A percentile compares a stretch with the other conserved stretches of the same genome.
phyloP scores from a whole-genome alignment of 2,113 vertebrate genomes.

The Morphnarchus princeps region DNA sequence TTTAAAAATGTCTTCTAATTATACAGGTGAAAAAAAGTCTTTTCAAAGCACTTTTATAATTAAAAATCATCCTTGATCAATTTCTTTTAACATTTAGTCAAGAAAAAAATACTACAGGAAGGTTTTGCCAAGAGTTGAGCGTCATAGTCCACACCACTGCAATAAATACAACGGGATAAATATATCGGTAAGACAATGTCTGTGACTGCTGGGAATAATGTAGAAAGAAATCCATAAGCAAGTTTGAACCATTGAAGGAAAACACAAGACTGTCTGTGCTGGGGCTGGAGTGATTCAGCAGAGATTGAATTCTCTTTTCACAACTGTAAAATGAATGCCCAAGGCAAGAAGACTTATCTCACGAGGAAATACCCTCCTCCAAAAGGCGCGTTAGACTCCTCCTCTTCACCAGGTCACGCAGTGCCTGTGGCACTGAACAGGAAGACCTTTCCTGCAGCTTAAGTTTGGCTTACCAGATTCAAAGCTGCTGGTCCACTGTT shows the following conservation, averaged over 20 bases:
- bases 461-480: not conserved
- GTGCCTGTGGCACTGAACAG: not conserved
- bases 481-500: not conserved
- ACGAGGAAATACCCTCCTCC: not conserved
- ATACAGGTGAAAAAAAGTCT: conserved; percentile 47
- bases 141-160: not conserved
- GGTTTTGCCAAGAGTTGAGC: not conserved
- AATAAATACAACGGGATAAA: not conserved
- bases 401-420: not conserved
- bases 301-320: not conserved
- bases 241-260: not conserved
- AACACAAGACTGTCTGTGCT: not conserved
- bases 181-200: not conserved
- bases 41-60: conserved; percentile 48
- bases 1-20: conserved; percentile 58
- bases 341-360: not conserved
- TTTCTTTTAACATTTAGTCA: conserved; percentile 43
- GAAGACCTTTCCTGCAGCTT: not conserved
- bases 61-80: conserved; percentile 43
- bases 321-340: not conserved
- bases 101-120: not conserved
- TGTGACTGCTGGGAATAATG: not conserved
- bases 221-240: not conserved
- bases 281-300: not conserved
- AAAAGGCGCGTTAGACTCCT: not conserved